phyloP scores from a whole-genome alignment of 35 echinoderm and acorn worm species.

The Holothuria glaberrima region DNA sequence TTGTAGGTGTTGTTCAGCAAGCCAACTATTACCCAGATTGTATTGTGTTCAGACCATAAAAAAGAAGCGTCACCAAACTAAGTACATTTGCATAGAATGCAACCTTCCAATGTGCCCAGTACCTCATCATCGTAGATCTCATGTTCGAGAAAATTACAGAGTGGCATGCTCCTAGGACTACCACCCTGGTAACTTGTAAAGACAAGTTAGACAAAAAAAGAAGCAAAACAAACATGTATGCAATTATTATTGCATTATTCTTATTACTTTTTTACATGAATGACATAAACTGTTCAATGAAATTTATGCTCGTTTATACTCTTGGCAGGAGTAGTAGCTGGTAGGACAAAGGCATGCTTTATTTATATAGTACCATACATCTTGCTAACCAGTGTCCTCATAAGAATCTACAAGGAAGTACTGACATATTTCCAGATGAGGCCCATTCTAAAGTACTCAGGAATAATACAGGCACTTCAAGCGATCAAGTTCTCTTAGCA shows the following conservation, averaged over 20 bases:
- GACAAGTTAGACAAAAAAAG: neutral
- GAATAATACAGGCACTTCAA: too few species aligned
- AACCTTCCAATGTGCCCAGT: constrained; percentile 34
- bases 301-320: neutral
- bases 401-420: too few species aligned
- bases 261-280: neutral
- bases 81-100: constrained; percentile 1
- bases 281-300: neutral
- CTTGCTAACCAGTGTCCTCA: too few species aligned
- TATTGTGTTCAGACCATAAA: constrained; percentile 29
- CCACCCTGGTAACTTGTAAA: neutral
- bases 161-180: neutral
- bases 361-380: too few species aligned
- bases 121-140: neutral
- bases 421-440: too few species aligned
- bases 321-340: too few species aligned
- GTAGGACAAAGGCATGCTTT: too few species aligned
- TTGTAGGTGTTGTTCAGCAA: neutral
- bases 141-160: constrained; percentile 16
- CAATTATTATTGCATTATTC: neutral
- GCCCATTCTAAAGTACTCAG: too few species aligned
- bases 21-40: constrained; percentile 3
- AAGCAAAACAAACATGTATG: neutral
- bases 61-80: constrained; percentile 29
- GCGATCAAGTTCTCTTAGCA: too few species aligned